These are phyloP conservation scores for Girardinichthys multiradiatus DNA, from an alignment of 2,113 vertebrate genomes.

Conservation along the genomic window DNA sequence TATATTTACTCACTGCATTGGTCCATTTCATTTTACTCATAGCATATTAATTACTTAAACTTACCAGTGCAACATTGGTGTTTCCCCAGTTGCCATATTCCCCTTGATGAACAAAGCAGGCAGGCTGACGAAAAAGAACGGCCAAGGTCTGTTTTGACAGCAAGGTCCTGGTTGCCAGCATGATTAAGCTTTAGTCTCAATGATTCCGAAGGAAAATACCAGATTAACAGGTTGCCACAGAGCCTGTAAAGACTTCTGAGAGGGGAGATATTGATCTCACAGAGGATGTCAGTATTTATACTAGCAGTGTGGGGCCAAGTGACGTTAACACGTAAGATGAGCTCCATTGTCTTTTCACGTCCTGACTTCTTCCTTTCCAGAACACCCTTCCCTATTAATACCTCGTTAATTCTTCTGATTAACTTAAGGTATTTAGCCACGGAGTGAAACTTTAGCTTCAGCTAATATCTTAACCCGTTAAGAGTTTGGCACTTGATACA, in stretches of 20 bases:
- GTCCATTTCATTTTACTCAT: background rate
- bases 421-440: slow-evolving; percentile 58
- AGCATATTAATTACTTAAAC: slow-evolving; percentile 10
- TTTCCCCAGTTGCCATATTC: slow-evolving; percentile 80
- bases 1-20: slow-evolving; percentile 6
- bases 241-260: slow-evolving; percentile 41
- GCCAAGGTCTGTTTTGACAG: slow-evolving; percentile 69
- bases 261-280: background rate
- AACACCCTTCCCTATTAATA: slow-evolving; percentile 59
- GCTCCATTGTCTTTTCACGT: slow-evolving; percentile 41
- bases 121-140: slow-evolving; percentile 68
- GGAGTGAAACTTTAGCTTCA: slow-evolving; percentile 11
- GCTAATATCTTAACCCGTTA: slow-evolving; percentile 38
- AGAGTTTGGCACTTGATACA: slow-evolving; percentile 1
- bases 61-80: slow-evolving; percentile 78
- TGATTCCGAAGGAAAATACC: background rate
- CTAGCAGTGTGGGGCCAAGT: slow-evolving; percentile 6
- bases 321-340: slow-evolving; percentile 74
- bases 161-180: slow-evolving; percentile 71
- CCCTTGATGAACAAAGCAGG: slow-evolving; percentile 73
- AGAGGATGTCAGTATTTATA: slow-evolving; percentile 62
- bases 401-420: slow-evolving; percentile 67
- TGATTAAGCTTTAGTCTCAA: slow-evolving; percentile 37
- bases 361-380: slow-evolving; percentile 47
- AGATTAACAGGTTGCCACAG: background rate